Conservation (phyloP, 1,140 invertebrate species). For the Rhizoglyphus robini region DNA sequence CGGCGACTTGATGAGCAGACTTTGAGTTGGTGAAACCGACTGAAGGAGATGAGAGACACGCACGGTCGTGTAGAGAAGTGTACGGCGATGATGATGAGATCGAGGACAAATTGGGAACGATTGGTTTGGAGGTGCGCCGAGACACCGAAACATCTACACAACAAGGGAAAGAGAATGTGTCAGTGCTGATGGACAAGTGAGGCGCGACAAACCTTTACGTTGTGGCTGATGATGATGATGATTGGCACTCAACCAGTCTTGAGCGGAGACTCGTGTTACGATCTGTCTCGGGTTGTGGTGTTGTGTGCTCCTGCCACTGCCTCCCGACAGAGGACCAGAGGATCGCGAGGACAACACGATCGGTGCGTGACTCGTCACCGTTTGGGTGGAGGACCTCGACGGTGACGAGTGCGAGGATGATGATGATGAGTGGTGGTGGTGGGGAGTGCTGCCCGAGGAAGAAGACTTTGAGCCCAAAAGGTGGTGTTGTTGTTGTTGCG, state of each 20-base stretch:
- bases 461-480: neutral
- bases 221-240: neutral
- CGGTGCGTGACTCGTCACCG: neutral
- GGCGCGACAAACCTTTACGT: neutral
- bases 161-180: too few species aligned
- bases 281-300: neutral
- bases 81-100: constrained; percentile 7
- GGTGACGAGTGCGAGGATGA: neutral
- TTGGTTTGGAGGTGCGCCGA: neutral
- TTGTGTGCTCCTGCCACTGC: too few species aligned
- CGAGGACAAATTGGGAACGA: neutral
- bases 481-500: neutral
- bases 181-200: too few species aligned
- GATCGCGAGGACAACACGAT: neutral
- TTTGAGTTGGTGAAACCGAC: neutral
- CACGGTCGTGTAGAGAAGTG: neutral
- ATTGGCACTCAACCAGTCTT: neutral
- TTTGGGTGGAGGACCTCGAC: neutral
- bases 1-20: neutral
- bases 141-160: neutral
- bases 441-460: too few species aligned
- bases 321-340: too few species aligned
- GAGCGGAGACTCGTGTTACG: neutral
- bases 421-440: neutral
- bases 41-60: neutral